A percentile compares a stretch with the other conserved stretches of the same genome.
Evolutionary conservation across 2,797 vertebrate species (phyloP).

Genomic region (Paguma larvata): DNA sequence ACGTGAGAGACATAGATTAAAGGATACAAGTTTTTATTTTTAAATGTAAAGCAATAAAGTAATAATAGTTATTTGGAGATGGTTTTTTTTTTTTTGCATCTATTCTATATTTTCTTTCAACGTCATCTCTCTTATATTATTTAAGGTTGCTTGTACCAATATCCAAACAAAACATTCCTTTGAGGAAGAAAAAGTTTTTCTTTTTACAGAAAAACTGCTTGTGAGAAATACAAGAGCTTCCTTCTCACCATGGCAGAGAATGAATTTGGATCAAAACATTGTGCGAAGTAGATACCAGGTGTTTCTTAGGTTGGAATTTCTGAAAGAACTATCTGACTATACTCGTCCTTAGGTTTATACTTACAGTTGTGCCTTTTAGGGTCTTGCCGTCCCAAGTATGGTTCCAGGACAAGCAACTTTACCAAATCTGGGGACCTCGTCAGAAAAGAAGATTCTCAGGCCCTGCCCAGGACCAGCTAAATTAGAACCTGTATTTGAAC

Average conservation of each 20-base stretch:
- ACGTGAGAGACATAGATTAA: not conserved
- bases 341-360: not conserved
- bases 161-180: not conserved
- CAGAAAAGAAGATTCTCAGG: not conserved
- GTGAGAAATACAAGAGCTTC: not conserved
- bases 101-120: not conserved
- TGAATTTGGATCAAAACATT: not conserved
- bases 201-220: not conserved
- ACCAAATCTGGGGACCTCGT: not conserved
- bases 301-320: not conserved
- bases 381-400: rapidly evolving
- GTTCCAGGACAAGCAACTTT: not conserved
- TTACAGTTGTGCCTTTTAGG: not conserved
- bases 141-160: not conserved
- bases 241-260: not conserved
- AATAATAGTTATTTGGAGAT: not conserved
- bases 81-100: not conserved
- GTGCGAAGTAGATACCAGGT: not conserved
- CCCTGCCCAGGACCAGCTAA: rapidly evolving
- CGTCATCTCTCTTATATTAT: not conserved
- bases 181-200: too few relatives aligned
- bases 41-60: not conserved
- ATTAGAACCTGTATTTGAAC: not conserved
- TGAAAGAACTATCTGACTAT: not conserved
- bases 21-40: not conserved